Percentiles rank a stretch among this genome's conserved stretches.
These are phyloP conservation scores for Neomonachus schauinslandi DNA, from an alignment of 2,113 vertebrate genomes.

Conservation along the genomic window DNA sequence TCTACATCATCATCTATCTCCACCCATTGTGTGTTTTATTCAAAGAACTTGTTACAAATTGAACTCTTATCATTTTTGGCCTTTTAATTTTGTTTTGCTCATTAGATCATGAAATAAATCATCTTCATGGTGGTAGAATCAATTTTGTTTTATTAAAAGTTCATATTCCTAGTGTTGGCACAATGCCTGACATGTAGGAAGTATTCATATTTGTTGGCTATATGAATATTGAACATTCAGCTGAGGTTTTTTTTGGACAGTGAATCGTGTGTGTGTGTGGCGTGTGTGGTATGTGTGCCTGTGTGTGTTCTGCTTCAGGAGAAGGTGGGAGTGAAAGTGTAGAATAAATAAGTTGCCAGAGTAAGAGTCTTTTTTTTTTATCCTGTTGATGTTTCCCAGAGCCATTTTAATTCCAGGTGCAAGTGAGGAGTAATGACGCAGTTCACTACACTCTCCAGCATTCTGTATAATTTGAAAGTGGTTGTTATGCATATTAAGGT, in stretches of 20 bases:
- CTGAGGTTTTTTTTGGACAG: not conserved
- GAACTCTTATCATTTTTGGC: not conserved
- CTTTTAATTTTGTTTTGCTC: not conserved
- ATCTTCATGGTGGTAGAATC: not conserved
- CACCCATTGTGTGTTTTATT: not conserved
- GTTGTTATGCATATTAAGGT: not conserved
- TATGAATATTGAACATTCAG: not conserved
- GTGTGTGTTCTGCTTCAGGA: not conserved
- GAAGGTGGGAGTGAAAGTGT: not conserved
- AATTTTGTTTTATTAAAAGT: not conserved
- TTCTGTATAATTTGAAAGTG: conserved; percentile 12
- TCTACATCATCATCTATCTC: not conserved
- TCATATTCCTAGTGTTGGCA: not conserved
- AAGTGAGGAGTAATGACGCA: not conserved
- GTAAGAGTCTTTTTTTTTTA: not conserved
- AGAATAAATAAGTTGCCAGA: not conserved
- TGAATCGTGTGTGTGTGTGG: not conserved
- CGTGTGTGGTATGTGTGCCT: not conserved
- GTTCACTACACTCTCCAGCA: not conserved
- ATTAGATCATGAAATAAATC: not conserved
- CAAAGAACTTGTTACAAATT: not conserved
- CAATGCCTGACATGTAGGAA: not conserved
- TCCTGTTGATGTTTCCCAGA: not conserved
- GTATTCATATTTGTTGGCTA: not conserved
- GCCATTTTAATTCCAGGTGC: not conserved